These are phyloP conservation scores for Leptarthrus brevirostris DNA, from an alignment of 2,888 invertebrate species.

Conservation along the genomic window DNA sequence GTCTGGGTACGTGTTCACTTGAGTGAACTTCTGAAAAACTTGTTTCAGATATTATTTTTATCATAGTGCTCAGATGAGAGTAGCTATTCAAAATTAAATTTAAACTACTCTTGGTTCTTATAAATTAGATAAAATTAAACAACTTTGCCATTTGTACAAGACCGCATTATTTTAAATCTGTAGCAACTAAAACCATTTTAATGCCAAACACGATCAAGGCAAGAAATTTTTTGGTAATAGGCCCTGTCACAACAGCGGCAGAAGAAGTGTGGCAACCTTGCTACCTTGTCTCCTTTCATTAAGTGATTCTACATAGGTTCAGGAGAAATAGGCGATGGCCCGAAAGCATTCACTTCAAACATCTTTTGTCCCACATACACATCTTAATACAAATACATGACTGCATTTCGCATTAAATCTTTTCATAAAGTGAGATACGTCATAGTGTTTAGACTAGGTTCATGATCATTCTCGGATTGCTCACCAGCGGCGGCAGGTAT, in stretches of 20 bases:
- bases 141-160: no score
- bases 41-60: constrained; percentile 2
- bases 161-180: no score
- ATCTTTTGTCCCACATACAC: constrained; percentile 43
- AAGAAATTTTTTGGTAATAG: not conserved
- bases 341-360: constrained; percentile 35
- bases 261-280: constrained; percentile 36
- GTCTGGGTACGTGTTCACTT: not conserved
- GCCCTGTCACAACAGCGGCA: constrained; percentile 1
- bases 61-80: not conserved
- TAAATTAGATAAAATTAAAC: no score
- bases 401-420: not conserved
- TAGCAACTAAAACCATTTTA: not conserved
- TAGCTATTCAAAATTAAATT: no score
- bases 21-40: not conserved
- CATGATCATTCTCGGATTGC: constrained; percentile 33
- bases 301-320: not conserved
- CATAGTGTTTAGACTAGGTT: not conserved
- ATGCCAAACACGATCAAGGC: not conserved
- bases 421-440: constrained; percentile 38
- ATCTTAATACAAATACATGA: not conserved
- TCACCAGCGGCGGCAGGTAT: constrained; percentile 1
- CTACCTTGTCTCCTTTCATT: constrained; percentile 36
- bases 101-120: no score
- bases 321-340: constrained; percentile 41